phyloP scores from a whole-genome alignment of 2,113 vertebrate species.

The Scopus umbretta region DNA sequence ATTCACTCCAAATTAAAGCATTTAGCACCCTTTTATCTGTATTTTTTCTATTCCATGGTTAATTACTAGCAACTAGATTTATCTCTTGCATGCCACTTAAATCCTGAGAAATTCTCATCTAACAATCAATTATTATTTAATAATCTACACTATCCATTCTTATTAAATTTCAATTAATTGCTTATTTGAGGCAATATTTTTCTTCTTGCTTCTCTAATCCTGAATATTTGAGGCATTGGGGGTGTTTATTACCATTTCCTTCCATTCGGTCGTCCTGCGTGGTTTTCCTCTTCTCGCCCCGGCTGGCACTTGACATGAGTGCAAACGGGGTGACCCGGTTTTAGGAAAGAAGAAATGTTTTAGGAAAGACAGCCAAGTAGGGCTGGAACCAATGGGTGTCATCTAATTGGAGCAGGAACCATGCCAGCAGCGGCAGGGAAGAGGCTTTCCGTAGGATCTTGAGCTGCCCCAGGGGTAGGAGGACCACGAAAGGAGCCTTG shows the following conservation, averaged over 20 bases:
- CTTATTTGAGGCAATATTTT: slow-evolving; percentile 40
- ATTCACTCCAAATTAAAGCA: slow-evolving; percentile 1
- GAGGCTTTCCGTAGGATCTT: not conserved
- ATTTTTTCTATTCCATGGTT: not conserved
- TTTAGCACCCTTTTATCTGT: slow-evolving; percentile 25
- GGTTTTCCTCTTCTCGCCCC: not conserved
- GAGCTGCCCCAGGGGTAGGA: not conserved
- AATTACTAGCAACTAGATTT: slow-evolving; percentile 42
- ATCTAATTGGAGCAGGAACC: not conserved
- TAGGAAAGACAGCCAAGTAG: not conserved
- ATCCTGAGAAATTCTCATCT: slow-evolving; percentile 44
- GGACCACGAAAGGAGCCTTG: not conserved
- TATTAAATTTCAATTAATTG: slow-evolving; percentile 63
- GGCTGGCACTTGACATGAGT: not conserved
- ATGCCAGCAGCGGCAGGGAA: not conserved
- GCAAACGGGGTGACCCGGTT: fast-evolving
- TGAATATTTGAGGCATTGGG: not conserved
- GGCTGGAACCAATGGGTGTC: not conserved
- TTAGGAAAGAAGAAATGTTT: not conserved
- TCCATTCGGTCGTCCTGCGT: not conserved
- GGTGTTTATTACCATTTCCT: not conserved
- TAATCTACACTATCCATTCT: slow-evolving; percentile 51
- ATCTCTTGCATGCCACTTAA: slow-evolving; percentile 10
- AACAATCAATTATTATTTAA: slow-evolving; percentile 67
- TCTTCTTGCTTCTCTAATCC: slow-evolving; percentile 15